Percentiles rank a stretch among this genome's conserved stretches.
Conservation (phyloP, 2,797 vertebrate genomes). For the Liasis olivaceus region DNA sequence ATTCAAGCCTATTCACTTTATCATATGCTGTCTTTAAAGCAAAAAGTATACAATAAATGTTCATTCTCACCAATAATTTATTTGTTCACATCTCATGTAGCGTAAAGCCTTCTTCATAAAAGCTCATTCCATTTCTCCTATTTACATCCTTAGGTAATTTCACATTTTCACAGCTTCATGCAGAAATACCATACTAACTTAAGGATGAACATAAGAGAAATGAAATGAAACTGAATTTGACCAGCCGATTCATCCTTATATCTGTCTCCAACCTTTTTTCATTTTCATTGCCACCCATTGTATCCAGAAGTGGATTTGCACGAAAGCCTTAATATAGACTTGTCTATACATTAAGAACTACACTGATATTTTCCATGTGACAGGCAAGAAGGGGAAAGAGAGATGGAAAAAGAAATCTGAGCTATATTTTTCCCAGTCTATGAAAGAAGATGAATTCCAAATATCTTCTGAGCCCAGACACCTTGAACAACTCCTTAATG, state of each 20-base stretch:
- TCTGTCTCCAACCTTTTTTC: background rate
- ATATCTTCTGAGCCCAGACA: background rate
- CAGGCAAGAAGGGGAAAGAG: background rate
- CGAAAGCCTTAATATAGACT: background rate
- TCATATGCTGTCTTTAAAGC: background rate
- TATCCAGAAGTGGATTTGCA: background rate
- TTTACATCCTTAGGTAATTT: background rate
- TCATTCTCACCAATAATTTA: background rate
- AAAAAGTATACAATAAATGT: background rate
- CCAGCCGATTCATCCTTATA: background rate
- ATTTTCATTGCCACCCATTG: background rate
- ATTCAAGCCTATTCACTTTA: background rate
- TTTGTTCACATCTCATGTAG: background rate
- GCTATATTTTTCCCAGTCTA: no score
- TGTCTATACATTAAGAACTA: background rate
- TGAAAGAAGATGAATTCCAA: background rate
- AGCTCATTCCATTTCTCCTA: background rate
- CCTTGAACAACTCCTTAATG: background rate
- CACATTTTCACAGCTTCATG: background rate
- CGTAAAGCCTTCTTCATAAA: background rate
- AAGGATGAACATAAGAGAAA: background rate
- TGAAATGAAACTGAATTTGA: background rate
- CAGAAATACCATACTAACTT: background rate
- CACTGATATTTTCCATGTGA: background rate
- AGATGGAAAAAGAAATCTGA: background rate